Evolutionary conservation across 1,140 invertebrate species (phyloP).

Genomic region (Neotoxoptera formosana): DNA sequence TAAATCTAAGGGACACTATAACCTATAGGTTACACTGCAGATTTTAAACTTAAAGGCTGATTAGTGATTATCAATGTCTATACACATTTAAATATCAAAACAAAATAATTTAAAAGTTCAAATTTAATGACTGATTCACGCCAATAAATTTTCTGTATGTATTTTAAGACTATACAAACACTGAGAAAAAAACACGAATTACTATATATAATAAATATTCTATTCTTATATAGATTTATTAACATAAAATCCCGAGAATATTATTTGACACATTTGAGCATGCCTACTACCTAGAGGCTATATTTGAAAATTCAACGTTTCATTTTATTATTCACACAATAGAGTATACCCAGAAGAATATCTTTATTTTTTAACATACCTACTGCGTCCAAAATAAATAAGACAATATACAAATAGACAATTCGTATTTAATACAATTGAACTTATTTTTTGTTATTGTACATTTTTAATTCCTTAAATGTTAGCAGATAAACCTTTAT

Average conservation of each 20-base stretch:
- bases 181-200: neutral
- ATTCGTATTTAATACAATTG: neutral
- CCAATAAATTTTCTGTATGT: too few species aligned
- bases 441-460: neutral
- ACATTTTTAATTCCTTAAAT: neutral
- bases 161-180: neutral
- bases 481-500: neutral
- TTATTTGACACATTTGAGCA: neutral
- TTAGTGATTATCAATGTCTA: too few species aligned
- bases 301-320: slow-evolving; percentile 12
- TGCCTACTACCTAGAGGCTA: neutral
- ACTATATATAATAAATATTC: neutral
- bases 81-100: too few species aligned
- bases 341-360: neutral
- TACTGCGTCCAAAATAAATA: neutral
- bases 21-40: too few species aligned
- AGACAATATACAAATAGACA: neutral
- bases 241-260: neutral
- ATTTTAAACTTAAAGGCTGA: too few species aligned
- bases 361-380: neutral
- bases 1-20: too few species aligned
- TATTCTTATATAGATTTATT: neutral
- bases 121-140: too few species aligned
- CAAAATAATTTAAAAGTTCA: too few species aligned
- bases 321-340: neutral